phyloP scores from a whole-genome alignment of 2,888 invertebrate genomes.

The Callosobruchus maculatus region DNA sequence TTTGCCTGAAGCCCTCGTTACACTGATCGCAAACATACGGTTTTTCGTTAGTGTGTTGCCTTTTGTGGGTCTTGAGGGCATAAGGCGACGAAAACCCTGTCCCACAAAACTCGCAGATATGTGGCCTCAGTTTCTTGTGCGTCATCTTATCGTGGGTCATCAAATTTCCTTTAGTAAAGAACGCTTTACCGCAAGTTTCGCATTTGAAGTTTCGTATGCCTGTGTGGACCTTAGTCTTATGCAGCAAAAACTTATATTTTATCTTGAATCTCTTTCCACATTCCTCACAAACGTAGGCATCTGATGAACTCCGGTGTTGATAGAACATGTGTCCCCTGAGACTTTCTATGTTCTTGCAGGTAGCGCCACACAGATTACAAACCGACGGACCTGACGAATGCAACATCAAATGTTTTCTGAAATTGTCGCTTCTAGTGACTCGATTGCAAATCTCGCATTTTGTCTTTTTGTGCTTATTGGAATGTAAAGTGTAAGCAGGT shows the following conservation, averaged over 20 bases:
- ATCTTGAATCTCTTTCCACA: constrained; percentile 35
- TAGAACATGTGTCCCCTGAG: constrained; percentile 39
- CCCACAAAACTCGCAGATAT: constrained; percentile 31
- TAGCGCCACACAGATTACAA: constrained; percentile 37
- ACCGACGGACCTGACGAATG: constrained; percentile 29
- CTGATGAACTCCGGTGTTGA: constrained; percentile 32
- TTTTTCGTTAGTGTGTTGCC: constrained; percentile 34
- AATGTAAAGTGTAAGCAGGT: constrained; percentile 20
- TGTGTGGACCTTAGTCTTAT: constrained; percentile 36
- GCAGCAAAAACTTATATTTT: constrained; percentile 35
- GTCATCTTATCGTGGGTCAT: constrained; percentile 31
- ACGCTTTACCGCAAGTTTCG: constrained; percentile 32
- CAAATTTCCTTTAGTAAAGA: constrained; percentile 28
- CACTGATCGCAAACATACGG: constrained; percentile 31
- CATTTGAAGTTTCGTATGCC: constrained; percentile 33
- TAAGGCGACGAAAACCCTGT: constrained; percentile 31
- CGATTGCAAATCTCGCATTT: constrained; percentile 32
- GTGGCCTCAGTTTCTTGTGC: constrained; percentile 24
- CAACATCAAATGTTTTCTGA: constrained; percentile 32
- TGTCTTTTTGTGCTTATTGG: constrained; percentile 31
- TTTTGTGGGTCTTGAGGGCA: constrained; percentile 30
- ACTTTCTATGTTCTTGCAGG: constrained; percentile 39
- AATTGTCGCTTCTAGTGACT: constrained; percentile 31
- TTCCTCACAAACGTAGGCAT: constrained; percentile 34
- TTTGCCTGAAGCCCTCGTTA: constrained; percentile 32